Base-by-base conservation (phyloP, 64 coral and sea anemone genomes). In the Stylophora pistillata region DNA sequence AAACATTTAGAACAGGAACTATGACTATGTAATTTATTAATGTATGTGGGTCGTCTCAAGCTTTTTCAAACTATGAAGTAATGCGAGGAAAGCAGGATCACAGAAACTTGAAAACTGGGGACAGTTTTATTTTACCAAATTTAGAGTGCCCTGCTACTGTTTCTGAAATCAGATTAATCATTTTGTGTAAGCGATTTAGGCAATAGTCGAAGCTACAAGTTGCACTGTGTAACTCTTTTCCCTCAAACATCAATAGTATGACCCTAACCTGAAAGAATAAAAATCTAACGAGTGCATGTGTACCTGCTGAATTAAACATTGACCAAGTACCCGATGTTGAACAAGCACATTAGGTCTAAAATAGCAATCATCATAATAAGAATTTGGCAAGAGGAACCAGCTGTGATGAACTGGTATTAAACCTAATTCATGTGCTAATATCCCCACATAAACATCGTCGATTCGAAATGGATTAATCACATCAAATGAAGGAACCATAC, bases 401-500 rank as follows among this genome's bases (percentile, higher is more conserved):
- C 15, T 37, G 72, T 74, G 28, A 33, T 74, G 1, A 2, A 74
- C 72, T 32, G 31, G 30, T 37, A 5, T 74, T 15, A 74, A 29
- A 74, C 31, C 72, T 1, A 31, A 13, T 74, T 31, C 14, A 31
- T 74, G 15, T 34, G 72, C 72, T 11, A 74, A 16, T 31, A 74
- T 74, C 15, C 72, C 72, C 5, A 74, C 72, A 32, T 74, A 74
- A 33, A 74, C 72, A 74, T 74, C 72, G 29, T 74, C 72, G 30
- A 74, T 74, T 74, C 72, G 31, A 17, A 33, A 74, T 18, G 28
- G 28, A 17, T 30, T 30, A 32, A 74, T 17, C 28, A 74, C 72
- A 14, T 74, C 29, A 31, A 74, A 74, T 74, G 34, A 74, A 32
- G 28, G 28, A 18, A 74, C 72, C 28, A 74, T 17, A 41, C 28